Evolutionary conservation across 2,888 invertebrate genomes (phyloP).

Genomic region (Sicus ferrugineus): DNA sequence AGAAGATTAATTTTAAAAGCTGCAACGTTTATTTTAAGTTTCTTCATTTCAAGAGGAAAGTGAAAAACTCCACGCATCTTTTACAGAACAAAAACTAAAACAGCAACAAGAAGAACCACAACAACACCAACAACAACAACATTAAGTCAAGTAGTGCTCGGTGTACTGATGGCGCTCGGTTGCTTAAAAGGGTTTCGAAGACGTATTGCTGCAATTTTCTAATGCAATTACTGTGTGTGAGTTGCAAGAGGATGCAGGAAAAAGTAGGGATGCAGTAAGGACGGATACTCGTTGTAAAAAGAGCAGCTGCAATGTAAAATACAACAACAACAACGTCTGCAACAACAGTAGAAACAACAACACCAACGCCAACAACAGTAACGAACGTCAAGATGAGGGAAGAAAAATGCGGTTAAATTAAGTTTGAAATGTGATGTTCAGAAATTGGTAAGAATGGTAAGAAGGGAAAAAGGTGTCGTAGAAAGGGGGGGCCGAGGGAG

Average conservation of each 20-base stretch:
- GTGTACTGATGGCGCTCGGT: background rate
- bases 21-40: no score
- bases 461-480: background rate
- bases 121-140: background rate
- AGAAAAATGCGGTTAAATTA: background rate
- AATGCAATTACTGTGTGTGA: slow-evolving; percentile 17
- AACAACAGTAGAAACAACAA: background rate
- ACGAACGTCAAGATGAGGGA: background rate
- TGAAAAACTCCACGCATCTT: background rate
- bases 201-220: slow-evolving; percentile 29
- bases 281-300: no score
- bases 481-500: background rate
- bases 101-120: background rate
- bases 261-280: background rate
- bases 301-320: background rate
- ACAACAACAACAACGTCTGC: background rate
- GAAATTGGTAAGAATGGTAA: background rate
- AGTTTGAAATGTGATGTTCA: background rate
- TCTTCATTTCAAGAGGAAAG: no score
- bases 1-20: background rate
- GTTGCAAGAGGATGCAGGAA: background rate
- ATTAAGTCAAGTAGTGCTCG: background rate
- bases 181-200: slow-evolving; percentile 10
- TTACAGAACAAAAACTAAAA: background rate
- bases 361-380: background rate